phyloP scores from a whole-genome alignment of 2,888 invertebrate genomes.

The Papilio gigon region DNA sequence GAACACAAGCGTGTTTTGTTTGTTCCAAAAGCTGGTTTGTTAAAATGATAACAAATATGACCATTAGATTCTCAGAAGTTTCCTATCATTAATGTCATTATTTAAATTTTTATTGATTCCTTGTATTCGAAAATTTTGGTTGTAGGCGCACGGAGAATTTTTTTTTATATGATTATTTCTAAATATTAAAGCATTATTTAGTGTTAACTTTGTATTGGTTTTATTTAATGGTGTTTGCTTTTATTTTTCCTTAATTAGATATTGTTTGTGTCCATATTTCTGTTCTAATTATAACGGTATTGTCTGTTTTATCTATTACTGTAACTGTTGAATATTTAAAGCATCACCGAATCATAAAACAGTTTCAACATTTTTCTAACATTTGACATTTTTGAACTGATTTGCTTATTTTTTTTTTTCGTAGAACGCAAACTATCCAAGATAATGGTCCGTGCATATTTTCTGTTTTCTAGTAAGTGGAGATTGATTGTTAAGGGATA shows the following conservation, averaged over 20 bases:
- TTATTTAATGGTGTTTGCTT: not conserved
- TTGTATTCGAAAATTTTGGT: slow-evolving; percentile 9
- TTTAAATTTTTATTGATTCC: slow-evolving; percentile 33
- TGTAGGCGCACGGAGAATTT: no score
- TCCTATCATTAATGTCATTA: slow-evolving; percentile 30
- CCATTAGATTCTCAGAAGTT: slow-evolving; percentile 18
- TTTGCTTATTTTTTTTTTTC: not conserved
- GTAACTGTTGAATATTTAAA: not conserved
- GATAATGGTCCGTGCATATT: no score
- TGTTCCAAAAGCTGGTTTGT: slow-evolving; percentile 17
- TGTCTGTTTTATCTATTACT: not conserved
- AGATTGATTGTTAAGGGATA: no score
- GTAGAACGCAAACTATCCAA: no score
- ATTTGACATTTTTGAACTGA: not conserved
- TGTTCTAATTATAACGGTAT: not conserved
- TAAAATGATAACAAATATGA: slow-evolving; percentile 13
- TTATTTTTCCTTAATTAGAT: not conserved
- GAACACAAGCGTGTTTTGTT: not conserved
- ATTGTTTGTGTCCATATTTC: not conserved
- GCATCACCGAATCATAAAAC: not conserved
- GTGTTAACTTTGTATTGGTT: no score
- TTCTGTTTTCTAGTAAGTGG: no score
- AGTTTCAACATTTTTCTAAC: not conserved
- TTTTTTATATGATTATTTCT: no score
- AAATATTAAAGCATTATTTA: no score